Percentiles rank a stretch among this genome's conserved stretches.
These are phyloP conservation scores for Caloenas nicobarica DNA, from an alignment of 2,113 vertebrate genomes.

Conservation along the genomic window DNA sequence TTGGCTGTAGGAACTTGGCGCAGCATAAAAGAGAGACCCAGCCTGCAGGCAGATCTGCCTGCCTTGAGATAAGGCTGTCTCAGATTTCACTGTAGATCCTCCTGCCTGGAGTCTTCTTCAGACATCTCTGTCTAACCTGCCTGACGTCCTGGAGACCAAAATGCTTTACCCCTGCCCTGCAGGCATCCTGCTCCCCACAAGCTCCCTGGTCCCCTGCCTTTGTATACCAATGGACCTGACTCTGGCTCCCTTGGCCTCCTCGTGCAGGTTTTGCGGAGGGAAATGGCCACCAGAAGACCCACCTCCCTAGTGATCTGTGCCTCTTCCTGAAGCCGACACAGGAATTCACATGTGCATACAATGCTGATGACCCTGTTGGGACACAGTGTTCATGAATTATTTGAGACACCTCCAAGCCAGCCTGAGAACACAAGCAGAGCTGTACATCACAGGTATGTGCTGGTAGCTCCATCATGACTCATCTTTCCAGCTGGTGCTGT, in stretches of 20 bases:
- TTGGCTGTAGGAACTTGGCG: background rate
- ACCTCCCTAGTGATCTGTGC: background rate
- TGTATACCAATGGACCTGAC: background rate
- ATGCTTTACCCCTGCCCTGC: background rate
- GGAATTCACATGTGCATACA: background rate
- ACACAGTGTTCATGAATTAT: background rate
- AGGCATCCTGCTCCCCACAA: background rate
- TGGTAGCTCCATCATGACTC: background rate
- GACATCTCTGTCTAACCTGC: background rate
- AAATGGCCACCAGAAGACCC: background rate
- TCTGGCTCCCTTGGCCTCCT: background rate
- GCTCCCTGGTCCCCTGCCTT: background rate
- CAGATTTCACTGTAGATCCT: background rate
- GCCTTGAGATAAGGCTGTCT: background rate
- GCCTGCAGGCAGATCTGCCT: background rate
- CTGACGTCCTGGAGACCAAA: background rate
- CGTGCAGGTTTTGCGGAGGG: background rate
- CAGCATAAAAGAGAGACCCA: background rate
- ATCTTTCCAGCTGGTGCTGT: background rate
- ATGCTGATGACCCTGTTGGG: fast-evolving
- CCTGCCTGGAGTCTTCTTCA: background rate
- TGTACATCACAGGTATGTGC: background rate
- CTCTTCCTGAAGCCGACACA: background rate
- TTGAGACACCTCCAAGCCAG: background rate
- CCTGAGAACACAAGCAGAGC: background rate